Evolutionary conservation across 2,888 invertebrate genomes (phyloP).

Genomic region (Drosophila tanythrix): DNA sequence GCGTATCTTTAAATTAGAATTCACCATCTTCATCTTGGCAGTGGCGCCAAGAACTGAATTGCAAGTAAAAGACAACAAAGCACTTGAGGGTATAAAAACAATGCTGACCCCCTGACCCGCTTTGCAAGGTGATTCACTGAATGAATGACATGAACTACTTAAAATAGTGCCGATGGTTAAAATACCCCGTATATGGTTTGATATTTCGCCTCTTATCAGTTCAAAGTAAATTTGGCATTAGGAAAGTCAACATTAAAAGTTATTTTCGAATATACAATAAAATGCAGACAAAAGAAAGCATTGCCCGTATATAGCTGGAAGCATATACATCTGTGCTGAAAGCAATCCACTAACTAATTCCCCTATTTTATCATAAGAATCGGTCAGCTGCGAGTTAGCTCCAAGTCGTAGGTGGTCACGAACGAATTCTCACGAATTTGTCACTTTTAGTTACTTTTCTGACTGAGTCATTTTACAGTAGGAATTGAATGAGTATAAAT

Average conservation of each 20-base stretch:
- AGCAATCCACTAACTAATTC: neutral
- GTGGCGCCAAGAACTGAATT: conserved; percentile 20
- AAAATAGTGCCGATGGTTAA: neutral
- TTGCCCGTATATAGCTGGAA: neutral
- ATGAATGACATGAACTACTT: conserved; percentile 7
- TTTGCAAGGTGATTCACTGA: conserved; percentile 17
- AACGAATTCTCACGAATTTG: conserved; percentile 13
- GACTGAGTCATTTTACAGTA: conserved; percentile 5
- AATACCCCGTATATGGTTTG: conserved; percentile 1
- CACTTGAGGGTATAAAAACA: conserved; percentile 26
- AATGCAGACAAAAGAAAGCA: neutral
- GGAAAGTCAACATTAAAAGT: neutral
- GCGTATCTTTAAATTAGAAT: conserved; percentile 33
- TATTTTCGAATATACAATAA: neutral
- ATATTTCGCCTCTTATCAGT: neutral
- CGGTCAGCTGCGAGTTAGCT: conserved; percentile 28
- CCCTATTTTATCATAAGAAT: conserved; percentile 13
- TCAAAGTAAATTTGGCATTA: neutral
- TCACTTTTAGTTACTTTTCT: conserved; percentile 18
- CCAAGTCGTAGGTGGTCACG: conserved; percentile 1
- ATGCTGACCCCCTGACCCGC: conserved; percentile 47
- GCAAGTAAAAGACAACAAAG: conserved; percentile 12
- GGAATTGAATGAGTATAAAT: conserved; percentile 9
- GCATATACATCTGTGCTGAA: neutral
- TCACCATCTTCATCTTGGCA: conserved; percentile 36